These are phyloP conservation scores for Triops cancriformis DNA, from an alignment of 1,140 invertebrate genomes.

Conservation along the genomic window DNA sequence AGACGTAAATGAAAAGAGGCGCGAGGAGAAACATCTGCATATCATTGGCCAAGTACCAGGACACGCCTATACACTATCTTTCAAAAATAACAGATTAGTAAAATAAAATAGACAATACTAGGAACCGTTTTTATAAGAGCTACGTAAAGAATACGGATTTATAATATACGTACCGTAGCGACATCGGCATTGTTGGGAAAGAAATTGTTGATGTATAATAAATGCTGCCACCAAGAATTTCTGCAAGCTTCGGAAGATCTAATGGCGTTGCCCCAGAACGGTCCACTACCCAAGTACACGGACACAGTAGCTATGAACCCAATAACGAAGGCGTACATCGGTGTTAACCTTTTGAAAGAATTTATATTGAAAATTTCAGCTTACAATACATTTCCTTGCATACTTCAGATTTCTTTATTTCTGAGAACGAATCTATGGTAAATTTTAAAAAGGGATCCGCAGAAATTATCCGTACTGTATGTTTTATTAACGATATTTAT, in stretches of 20 bases:
- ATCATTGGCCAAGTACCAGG: constrained; percentile 83
- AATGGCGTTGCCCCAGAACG: constrained; percentile 54
- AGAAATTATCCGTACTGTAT: no score
- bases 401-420: no score
- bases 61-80: background rate
- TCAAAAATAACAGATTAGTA: background rate
- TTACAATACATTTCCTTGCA: background rate
- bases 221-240: constrained; percentile 44
- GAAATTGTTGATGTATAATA: constrained; percentile 15
- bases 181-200: constrained; percentile 15
- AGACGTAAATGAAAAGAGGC: constrained; percentile 58
- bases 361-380: background rate
- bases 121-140: background rate
- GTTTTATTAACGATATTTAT: no score
- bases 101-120: constrained; percentile 21
- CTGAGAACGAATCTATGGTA: no score
- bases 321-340: constrained; percentile 71
- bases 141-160: no score
- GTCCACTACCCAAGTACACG: constrained; percentile 56
- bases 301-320: constrained; percentile 63
- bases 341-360: constrained; percentile 54
- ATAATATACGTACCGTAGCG: background rate
- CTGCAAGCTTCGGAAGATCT: constrained; percentile 52
- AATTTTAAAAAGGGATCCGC: no score
- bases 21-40: constrained; percentile 72